Evolutionary conservation across 2,113 vertebrate genomes (phyloP), one percentile per base, ranked within the genome.

Genomic region (Hepsetus odoe): DNA sequence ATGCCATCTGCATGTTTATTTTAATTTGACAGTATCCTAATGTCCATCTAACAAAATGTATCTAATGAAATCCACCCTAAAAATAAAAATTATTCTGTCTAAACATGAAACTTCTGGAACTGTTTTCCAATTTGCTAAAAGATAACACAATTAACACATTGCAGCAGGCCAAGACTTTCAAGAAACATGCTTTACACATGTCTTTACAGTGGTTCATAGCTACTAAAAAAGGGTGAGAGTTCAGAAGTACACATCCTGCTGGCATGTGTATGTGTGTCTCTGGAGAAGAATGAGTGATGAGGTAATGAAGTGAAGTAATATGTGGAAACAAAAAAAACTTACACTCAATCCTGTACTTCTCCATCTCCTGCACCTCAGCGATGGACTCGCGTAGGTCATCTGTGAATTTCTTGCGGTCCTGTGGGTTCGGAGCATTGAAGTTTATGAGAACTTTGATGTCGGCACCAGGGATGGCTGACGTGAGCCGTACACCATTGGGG

Each of bases 281-380:
- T 42, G 20, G 24, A 40, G 12, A 51, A 9, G 3, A 8, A 10
- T 22, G 30, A 10, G 10, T 35, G 46, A 69, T 20, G 26, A 49
- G 59, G 61, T 51, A 59, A 32, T 51, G 56, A 58, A 32, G 12
- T 26, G 16, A 28, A 51, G 18, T 3, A 7, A n/a, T 32, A 20
- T 28, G 3, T 0, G 12, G 44, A 26, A 59, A n/a, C n/a, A n/a
- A 22, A 59, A 75, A 87, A 95, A 69, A 87, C 97, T 96, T 82
- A 98, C 97, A 95, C 87, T 99, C 96, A 91, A 98, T 99, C 84
- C 96, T 93, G 92, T 98, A 97, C 86, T 98, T 99, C 91, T 99
- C 97, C 97, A 99, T 99, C 89, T 99, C 97, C 87, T 99, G 97
- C 69, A 98, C 96, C 84, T 99, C 96, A 0, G 96, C 96, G 8